Conservation (phyloP, 2,113 vertebrate species). For the Mirza zaza region DNA sequence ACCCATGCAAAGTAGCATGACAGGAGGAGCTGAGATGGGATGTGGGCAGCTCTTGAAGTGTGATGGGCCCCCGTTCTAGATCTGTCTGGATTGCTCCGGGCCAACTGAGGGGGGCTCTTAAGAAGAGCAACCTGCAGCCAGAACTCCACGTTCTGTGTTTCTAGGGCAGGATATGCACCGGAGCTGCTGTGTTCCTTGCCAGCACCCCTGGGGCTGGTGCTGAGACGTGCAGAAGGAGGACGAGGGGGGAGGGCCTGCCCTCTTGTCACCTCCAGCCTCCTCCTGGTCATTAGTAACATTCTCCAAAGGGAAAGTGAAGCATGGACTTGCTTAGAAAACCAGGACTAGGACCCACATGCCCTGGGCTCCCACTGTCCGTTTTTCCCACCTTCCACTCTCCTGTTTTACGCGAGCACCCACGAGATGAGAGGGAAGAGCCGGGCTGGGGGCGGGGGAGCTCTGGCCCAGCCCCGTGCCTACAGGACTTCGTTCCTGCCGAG, state of each 20-base stretch:
- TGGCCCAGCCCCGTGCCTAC: background rate
- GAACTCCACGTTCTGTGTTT: background rate
- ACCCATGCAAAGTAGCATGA: background rate
- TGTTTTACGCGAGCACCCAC: background rate
- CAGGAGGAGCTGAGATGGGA: background rate
- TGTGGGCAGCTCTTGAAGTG: background rate
- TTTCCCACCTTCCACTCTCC: background rate
- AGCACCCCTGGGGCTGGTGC: background rate
- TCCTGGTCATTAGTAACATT: background rate
- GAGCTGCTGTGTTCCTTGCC: background rate
- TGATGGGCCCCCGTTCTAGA: background rate
- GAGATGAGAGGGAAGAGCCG: background rate
- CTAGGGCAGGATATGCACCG: background rate
- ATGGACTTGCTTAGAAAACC: background rate
- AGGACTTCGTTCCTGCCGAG: background rate
- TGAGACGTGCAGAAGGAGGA: background rate
- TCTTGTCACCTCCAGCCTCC: background rate
- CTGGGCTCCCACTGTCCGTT: background rate
- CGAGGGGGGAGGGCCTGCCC: fast-evolving
- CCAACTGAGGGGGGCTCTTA: background rate
- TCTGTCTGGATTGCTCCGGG: background rate
- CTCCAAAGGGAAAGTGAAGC: background rate
- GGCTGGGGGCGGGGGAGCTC: background rate
- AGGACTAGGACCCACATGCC: background rate
- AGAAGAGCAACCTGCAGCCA: background rate